A percentile compares a stretch with the other conserved stretches of the same genome.
Conservation (phyloP, 2,797 vertebrate species). For the Cuniculus paca region DNA sequence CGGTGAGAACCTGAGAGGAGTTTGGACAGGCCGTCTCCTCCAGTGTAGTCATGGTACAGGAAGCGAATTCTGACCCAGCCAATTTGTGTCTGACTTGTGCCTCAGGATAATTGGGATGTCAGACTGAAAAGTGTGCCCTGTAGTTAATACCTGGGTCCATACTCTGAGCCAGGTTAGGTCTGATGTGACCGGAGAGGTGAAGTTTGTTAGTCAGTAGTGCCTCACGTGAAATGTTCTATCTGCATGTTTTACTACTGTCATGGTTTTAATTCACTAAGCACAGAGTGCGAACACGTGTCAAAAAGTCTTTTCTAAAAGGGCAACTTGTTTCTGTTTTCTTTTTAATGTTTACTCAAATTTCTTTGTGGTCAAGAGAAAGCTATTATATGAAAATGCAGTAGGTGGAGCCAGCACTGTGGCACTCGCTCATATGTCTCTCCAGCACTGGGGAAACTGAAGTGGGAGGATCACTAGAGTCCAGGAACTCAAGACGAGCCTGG, state of each 20-base stretch:
- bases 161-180: constrained; percentile 79
- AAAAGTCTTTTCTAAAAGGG: neutral
- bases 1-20: constrained; percentile 62
- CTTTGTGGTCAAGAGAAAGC: constrained; percentile 54
- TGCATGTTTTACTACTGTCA: neutral
- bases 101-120: constrained; percentile 93
- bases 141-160: constrained; percentile 89
- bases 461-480: neutral
- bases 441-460: neutral
- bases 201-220: constrained; percentile 86
- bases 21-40: constrained; percentile 65
- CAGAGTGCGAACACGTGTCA: neutral
- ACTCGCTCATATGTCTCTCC: neutral
- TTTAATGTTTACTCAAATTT: neutral
- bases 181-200: constrained; percentile 87
- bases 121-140: constrained; percentile 86
- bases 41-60: constrained; percentile 71
- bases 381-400: constrained; percentile 33
- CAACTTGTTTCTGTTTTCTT: constrained; percentile 53
- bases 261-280: constrained; percentile 15
- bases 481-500: neutral
- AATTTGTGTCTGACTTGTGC: constrained; percentile 91
- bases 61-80: constrained; percentile 83
- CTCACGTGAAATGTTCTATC: constrained; percentile 7
- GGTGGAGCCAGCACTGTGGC: neutral